Evolutionary conservation across 2,888 invertebrate genomes (phyloP), one percentile per base, ranked within the genome.

Genomic region (Harpagoxenus sublaevis): DNA sequence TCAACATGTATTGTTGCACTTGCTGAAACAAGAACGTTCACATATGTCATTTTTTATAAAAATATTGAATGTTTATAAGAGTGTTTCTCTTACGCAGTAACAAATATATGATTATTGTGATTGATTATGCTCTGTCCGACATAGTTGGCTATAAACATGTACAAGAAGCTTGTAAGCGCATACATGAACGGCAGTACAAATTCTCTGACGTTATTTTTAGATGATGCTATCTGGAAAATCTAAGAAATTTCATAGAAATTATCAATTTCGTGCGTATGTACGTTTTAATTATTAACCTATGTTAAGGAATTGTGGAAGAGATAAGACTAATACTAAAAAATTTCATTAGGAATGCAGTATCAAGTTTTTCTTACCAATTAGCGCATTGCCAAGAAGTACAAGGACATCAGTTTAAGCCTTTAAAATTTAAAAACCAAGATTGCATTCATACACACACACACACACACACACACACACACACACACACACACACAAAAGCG

Each of bases 111-210:
- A 45, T 48, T 74, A n/a, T 60, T 60, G 15, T 62, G 60, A 0
- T 74, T 31, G 1, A 12, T 31, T 18, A 62, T 0, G 15, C 28
- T 6, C 3, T 74, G 74, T 12, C 60, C 74, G 1, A 74, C 0
- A 35, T 62, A 57, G 5, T 74, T 48, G 12, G 31, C 45, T n/a
- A 31, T 0, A 31, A 74, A 74, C n/a, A 74, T 74, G 2, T 74
- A 62, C 2, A 28, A 0, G 0, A 74, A 0, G 0, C 42, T 31
- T 12, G 6, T 1, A 23, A 4, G 0, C 0, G 8, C 6, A 18
- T 8, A 15, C 0, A 2, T 12, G 4, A n/a, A n/a, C 3, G 42
- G 35, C 2, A 57, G 0, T 3, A 53, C 3, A 2, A 74, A 1
- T 18, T 74, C 35, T 1, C 3, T 12, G 12, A 74, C 4, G 15